Evolutionary conservation across 2,888 invertebrate genomes (phyloP), one percentile per base, ranked within the genome.

Genomic region (Pocota personata): DNA sequence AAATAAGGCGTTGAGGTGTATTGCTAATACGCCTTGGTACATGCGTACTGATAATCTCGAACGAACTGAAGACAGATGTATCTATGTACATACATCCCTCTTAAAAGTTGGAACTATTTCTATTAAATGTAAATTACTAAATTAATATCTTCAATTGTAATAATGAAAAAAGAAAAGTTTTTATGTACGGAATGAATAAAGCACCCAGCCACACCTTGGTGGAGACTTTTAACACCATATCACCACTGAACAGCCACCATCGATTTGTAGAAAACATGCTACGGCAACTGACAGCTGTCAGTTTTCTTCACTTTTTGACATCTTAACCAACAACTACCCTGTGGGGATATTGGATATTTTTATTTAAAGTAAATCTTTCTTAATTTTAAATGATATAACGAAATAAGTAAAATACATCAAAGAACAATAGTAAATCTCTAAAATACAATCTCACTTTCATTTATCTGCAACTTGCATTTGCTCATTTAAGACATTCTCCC

Each of bases 221-320:
- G 58, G 37, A 37, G 37, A 58, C 24, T n/a, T 58, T 24, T 8
- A 2, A 0, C 27, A 24, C 14, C 10, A 0, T 10, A 1, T 2
- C 21, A 12, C 60, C 27, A 40, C 24, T 62, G 79, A 87, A 88
- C 87, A 46, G n/a, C 7, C 12, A 5, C 5, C 7, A 3, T 1
- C 7, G 4, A 43, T 67, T 60, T 62, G 55, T 57, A 64, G 27
- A 66, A 71, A 71, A 40, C 78, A 82, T 82, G 80, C 64, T 35
- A 66, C 8, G 12, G 10, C 16, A 32, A n/a, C 19, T 86, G 82
- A 60, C 78, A 71, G 24, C 35, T 84, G 82, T 72, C 76, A 76
- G 21, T 67, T 86, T 72, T 80, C 76, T 86, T 73, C 57, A 62
- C 71, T 32, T 72, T 84, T 82, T 86, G 86, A 82, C 84, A 80